These are phyloP conservation scores for Pseudochirops cupreus DNA, from an alignment of 2,797 vertebrate genomes.

Conservation along the genomic window DNA sequence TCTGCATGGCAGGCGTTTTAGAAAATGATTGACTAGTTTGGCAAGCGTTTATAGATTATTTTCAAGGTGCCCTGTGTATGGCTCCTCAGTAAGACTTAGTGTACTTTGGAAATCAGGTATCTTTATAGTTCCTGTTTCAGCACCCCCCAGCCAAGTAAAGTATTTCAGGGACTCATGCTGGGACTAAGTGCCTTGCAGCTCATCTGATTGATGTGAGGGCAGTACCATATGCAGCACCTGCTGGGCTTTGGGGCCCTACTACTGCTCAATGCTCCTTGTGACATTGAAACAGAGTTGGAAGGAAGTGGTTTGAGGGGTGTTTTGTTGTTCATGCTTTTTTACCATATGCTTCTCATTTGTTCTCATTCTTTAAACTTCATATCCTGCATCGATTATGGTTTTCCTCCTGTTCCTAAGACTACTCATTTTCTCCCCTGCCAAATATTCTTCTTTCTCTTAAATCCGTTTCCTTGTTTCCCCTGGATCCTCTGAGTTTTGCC, in stretches of 20 bases:
- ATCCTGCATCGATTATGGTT: neutral
- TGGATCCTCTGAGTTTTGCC: neutral
- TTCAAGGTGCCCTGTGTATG: conserved; percentile 1
- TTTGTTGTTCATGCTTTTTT: neutral
- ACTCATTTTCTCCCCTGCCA: neutral
- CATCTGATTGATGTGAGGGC: neutral
- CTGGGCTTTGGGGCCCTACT: neutral
- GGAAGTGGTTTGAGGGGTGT: neutral
- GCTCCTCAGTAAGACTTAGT: neutral
- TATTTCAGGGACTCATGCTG: neutral
- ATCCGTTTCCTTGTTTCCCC: neutral
- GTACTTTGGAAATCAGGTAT: neutral
- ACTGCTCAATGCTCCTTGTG: neutral
- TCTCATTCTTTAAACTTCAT: neutral
- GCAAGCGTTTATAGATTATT: neutral
- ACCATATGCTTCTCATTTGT: neutral
- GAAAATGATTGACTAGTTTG: neutral
- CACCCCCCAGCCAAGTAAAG: neutral
- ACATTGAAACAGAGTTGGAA: neutral
- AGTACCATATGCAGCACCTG: neutral
- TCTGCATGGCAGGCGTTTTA: neutral
- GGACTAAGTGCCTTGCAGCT: neutral
- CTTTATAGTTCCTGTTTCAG: neutral
- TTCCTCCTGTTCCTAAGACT: neutral
- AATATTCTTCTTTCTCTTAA: neutral